Evolutionary conservation across 1,140 invertebrate genomes (phyloP).

Genomic region (Pogonus chalceus): DNA sequence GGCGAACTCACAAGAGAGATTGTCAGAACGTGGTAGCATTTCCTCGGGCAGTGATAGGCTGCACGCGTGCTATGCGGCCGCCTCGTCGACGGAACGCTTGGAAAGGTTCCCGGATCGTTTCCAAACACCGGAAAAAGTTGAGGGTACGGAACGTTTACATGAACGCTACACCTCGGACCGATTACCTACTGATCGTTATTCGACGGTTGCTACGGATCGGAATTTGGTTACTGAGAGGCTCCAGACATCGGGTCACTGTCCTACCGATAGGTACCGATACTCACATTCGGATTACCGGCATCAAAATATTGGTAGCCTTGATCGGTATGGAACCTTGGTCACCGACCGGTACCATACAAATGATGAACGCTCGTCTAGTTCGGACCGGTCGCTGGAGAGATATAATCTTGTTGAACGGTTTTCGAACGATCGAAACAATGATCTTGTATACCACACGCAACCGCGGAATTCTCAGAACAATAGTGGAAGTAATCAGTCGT

Average conservation of each 20-base stretch:
- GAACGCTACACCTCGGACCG: slow-evolving; percentile 20
- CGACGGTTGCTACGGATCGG: slow-evolving; percentile 3
- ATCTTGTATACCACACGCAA: slow-evolving; percentile 10
- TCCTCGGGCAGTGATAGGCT: neutral
- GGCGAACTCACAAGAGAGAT: neutral
- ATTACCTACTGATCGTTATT: slow-evolving; percentile 14
- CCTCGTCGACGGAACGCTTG: neutral
- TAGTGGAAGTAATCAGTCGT: slow-evolving; percentile 17
- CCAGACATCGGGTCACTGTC: slow-evolving; percentile 7
- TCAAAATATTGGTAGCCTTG: slow-evolving; percentile 21
- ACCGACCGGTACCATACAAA: neutral
- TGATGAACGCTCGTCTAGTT: neutral
- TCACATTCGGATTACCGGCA: slow-evolving; percentile 19
- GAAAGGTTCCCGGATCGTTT: neutral
- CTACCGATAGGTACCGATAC: slow-evolving; percentile 20
- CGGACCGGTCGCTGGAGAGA: neutral
- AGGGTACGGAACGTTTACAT: neutral
- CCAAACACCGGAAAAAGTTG: neutral
- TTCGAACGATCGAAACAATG: neutral
- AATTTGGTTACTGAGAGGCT: neutral
- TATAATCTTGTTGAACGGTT: neutral
- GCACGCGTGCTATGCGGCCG: neutral
- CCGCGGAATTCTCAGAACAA: neutral
- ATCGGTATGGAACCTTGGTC: slow-evolving; percentile 19
- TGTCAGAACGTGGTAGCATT: neutral